These are phyloP conservation scores for Oscheius sp. DNA, from an alignment of 2,888 invertebrate species.

Conservation along the genomic window DNA sequence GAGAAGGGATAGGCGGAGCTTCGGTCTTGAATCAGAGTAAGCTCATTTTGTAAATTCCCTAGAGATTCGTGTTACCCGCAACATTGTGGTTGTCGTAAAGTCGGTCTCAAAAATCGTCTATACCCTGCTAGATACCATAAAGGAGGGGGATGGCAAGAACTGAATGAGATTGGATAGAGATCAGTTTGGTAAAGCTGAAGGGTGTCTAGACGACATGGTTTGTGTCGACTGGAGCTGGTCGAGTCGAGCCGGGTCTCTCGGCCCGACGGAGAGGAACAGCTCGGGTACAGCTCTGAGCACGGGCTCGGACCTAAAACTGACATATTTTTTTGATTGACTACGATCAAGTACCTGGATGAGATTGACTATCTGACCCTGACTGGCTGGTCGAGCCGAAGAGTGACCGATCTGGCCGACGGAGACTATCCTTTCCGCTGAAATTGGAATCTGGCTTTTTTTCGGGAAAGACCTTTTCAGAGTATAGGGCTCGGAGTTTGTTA, in stretches of 20 bases:
- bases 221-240: slow-evolving; percentile 32
- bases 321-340: background rate
- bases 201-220: slow-evolving; percentile 18
- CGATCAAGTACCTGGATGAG: slow-evolving; percentile 47
- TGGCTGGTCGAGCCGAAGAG: slow-evolving; percentile 24
- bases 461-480: too few species aligned
- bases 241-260: slow-evolving; percentile 24
- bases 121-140: slow-evolving; percentile 34
- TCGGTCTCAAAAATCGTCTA: slow-evolving; percentile 1
- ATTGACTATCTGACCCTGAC: slow-evolving; percentile 53
- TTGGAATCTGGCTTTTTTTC: background rate
- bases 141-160: slow-evolving; percentile 7
- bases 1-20: background rate
- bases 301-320: slow-evolving; percentile 34
- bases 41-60: slow-evolving; percentile 25
- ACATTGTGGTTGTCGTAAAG: slow-evolving; percentile 10
- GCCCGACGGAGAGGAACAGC: slow-evolving; percentile 29
- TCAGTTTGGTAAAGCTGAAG: background rate
- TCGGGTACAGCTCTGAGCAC: slow-evolving; percentile 37
- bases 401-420: slow-evolving; percentile 24
- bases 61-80: slow-evolving; percentile 29
- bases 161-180: slow-evolving; percentile 8
- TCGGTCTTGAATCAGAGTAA: background rate
- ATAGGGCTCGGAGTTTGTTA: too few species aligned
- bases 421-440: slow-evolving; percentile 1